Percentiles rank a stretch among this genome's conserved stretches.
Evolutionary conservation across 2,113 vertebrate species (phyloP).

Genomic region (Excalfactoria chinensis): DNA sequence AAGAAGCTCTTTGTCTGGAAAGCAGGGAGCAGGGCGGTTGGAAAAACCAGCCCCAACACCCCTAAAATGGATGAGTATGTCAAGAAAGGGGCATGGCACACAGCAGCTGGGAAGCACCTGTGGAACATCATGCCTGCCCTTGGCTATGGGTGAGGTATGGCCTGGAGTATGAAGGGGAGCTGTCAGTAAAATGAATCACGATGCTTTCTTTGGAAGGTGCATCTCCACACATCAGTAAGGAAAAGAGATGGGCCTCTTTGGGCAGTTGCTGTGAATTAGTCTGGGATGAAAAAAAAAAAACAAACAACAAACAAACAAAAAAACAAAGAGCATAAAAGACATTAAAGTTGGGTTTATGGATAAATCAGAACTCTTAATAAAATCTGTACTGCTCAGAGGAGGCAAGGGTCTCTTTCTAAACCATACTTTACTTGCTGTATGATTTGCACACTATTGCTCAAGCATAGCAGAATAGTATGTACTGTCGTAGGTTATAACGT

Average conservation of each 20-base stretch:
- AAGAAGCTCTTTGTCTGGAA: background rate
- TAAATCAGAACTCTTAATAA: background rate
- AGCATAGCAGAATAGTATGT: background rate
- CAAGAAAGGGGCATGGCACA: accelerated
- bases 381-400: accelerated
- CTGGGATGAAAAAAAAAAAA: background rate
- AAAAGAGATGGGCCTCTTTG: background rate
- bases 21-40: accelerated
- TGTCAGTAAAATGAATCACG: accelerated
- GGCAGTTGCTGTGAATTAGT: background rate
- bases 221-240: accelerated
- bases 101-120: accelerated
- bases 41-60: background rate
- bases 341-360: background rate
- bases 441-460: background rate
- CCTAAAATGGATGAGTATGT: accelerated
- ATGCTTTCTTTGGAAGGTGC: background rate
- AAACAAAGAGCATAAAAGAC: background rate
- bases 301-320: background rate
- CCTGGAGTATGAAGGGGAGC: accelerated
- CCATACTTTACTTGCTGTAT: background rate
- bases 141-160: background rate
- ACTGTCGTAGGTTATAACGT: background rate
- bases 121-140: accelerated
- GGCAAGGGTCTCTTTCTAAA: background rate